Evolutionary conservation across 2,888 invertebrate genomes (phyloP), one percentile per base, ranked within the genome.

Genomic region (Sesia apiformis): DNA sequence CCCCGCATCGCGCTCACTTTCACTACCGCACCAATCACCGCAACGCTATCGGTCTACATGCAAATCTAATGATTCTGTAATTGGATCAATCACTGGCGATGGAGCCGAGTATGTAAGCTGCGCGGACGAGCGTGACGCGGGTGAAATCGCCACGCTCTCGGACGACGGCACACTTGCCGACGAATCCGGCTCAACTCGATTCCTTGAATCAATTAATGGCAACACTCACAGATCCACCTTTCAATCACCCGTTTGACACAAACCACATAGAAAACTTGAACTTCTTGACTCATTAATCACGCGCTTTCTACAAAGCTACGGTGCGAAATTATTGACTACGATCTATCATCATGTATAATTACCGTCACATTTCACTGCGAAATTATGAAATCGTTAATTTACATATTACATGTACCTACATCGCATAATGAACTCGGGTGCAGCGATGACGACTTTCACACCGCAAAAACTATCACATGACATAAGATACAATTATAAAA

Each of bases 71-170:
- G 68, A 69, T 73, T 70, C 67, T 67, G 65, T 73, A 80, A 80
- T 72, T 74, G 72, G 73, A 78, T 75, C 80, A 72, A 80, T 74
- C 76, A 69, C 62, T 54, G 60, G 55, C 57, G 75, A 75, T 68
- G 65, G 70, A 66, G 64, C 73, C 68, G 69, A 68, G 72, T 46
- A 70, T 70, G 77, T 67, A 69, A 70, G 69, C 59, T 4, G 46
- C 23, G 69, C 77, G 79, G 76, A 81, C 78, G 78, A 81, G 85
- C 88, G 86, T 87, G 84, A 80, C 80, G 78, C 76, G 65, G 74
- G 86, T 71, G 88, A 89, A 89, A 89, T 88, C 88, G 80, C 64
- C 56, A 57, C 69, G 59, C 61, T 60, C 64, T 66, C 74, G 69
- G 69, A 65, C 76, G 62, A 51, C 56, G 57, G 51, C 60, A 56